phyloP scores from a whole-genome alignment of 2,113 vertebrate species.

The Plotosus lineatus region DNA sequence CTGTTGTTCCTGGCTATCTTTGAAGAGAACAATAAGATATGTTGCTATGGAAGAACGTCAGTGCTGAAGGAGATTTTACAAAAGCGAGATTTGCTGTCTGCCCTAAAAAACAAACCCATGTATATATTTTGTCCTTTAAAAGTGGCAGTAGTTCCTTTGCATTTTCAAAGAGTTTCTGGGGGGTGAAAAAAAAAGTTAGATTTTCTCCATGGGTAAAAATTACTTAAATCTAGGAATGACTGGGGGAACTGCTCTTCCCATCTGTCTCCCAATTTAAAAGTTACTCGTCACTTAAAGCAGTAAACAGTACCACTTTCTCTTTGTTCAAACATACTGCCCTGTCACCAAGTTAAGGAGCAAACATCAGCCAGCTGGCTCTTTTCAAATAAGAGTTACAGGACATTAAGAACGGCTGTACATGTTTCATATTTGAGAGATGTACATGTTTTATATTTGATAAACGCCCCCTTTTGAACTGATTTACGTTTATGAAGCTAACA shows the following conservation, averaged over 20 bases:
- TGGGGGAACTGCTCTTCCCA: background rate
- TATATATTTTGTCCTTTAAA: background rate
- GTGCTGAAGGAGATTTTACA: background rate
- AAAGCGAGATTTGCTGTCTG: background rate
- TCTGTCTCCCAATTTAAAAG: background rate
- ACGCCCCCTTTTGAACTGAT: background rate
- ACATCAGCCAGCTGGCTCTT: background rate
- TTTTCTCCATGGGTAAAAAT: background rate
- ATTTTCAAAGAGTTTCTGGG: too few species aligned
- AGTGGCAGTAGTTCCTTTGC: background rate
- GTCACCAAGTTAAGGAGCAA: background rate
- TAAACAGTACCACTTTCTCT: background rate
- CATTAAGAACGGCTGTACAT: background rate
- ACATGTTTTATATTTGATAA: background rate
- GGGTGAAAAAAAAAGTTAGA: background rate
- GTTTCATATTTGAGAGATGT: slow-evolving; percentile 8
- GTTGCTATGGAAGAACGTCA: background rate
- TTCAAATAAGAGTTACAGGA: background rate
- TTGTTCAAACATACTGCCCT: background rate
- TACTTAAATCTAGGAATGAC: too few species aligned
- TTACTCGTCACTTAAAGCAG: background rate
- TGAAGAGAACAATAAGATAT: background rate
- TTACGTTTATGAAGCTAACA: background rate
- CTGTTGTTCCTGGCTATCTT: background rate
- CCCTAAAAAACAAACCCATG: background rate